These are phyloP conservation scores for Oreocharis arfaki DNA, from an alignment of 2,113 vertebrate genomes.

Conservation along the genomic window DNA sequence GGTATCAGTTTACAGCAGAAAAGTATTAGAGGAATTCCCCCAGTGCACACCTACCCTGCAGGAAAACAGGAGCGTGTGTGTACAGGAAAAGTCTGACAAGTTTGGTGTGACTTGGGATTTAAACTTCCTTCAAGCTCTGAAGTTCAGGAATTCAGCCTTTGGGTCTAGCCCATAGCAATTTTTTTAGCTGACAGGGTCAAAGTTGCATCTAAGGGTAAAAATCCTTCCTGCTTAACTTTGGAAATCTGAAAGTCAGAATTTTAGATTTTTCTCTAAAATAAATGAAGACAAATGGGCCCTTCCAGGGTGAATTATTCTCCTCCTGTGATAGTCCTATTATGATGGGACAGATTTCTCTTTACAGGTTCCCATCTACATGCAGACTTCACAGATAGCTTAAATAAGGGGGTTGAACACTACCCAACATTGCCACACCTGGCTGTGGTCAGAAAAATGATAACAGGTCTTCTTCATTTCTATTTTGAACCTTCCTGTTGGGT, in stretches of 20 bases:
- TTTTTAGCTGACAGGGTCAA: neutral
- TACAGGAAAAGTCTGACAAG: neutral
- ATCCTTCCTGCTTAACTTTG: neutral
- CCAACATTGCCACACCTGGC: neutral
- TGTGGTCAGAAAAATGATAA: neutral
- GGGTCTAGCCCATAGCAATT: neutral
- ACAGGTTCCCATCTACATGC: neutral
- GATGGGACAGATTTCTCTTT: neutral
- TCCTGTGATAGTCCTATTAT: neutral
- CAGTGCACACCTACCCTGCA: neutral
- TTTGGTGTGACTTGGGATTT: neutral
- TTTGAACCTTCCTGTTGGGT: neutral
- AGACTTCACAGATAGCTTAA: neutral
- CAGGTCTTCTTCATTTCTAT: neutral
- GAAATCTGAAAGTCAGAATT: neutral
- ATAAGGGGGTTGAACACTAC: neutral
- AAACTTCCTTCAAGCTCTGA: neutral
- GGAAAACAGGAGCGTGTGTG: neutral
- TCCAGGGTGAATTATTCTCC: neutral
- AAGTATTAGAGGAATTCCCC: neutral
- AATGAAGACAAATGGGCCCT: neutral
- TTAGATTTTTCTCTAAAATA: neutral
- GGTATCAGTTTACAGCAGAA: neutral
- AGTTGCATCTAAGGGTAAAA: neutral
- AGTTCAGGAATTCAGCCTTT: neutral